phyloP scores from a whole-genome alignment of 2,113 vertebrate genomes.

The Macrotus californicus region DNA sequence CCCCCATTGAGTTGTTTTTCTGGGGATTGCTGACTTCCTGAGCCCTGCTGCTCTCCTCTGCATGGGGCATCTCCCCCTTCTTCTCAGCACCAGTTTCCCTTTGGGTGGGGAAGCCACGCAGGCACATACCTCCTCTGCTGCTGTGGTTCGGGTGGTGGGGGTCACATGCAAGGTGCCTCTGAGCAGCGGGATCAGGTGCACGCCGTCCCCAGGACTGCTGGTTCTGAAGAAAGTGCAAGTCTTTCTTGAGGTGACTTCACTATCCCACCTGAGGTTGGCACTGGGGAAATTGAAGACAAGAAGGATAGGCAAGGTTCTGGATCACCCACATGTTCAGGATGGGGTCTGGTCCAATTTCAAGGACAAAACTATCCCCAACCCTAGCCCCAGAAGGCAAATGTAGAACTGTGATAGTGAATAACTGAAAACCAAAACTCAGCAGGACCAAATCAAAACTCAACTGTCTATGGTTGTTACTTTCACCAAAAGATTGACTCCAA shows the following conservation, averaged over 20 bases:
- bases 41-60: too few species aligned
- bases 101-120: too few species aligned
- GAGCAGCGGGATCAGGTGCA: too few species aligned
- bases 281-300: slow-evolving; percentile 52
- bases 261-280: slow-evolving; percentile 49
- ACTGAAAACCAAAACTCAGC: slow-evolving; percentile 5
- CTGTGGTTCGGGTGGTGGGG: too few species aligned
- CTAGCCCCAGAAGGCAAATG: not conserved
- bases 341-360: not conserved
- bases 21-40: too few species aligned
- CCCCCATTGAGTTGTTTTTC: too few species aligned
- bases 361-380: not conserved
- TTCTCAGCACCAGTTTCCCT: too few species aligned
- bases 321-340: slow-evolving; percentile 33
- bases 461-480: not conserved
- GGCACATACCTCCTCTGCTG: too few species aligned
- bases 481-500: slow-evolving; percentile 1
- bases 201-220: too few species aligned
- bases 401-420: not conserved
- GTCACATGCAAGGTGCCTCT: too few species aligned
- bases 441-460: slow-evolving; percentile 19
- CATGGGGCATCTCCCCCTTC: too few species aligned
- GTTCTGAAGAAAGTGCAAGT: slow-evolving; percentile 65
- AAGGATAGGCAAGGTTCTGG: slow-evolving; percentile 53
- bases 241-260: slow-evolving; percentile 51